Base-by-base conservation (phyloP, 2,797 vertebrate genomes). In the Aeoliscus strigatus region DNA sequence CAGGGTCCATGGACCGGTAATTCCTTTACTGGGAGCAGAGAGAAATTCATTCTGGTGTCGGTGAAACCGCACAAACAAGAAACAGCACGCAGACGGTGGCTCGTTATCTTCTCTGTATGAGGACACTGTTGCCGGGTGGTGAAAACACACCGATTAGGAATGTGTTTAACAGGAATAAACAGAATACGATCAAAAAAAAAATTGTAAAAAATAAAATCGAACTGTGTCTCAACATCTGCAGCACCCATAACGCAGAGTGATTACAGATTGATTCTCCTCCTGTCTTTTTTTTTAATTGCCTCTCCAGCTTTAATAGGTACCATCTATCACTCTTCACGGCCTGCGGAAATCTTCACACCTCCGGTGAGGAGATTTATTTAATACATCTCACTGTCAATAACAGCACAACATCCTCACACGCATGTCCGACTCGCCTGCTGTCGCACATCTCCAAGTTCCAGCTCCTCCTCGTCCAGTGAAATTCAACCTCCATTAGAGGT, bases 251-350 rank as follows among this genome's bases (percentile, higher is more conserved):
- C 14, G 15, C n/a, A 63, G 47, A 56, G 52, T 41, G 61, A 75
- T 75, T 71, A 64, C 59, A 64, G 49, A 65, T 21, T 47, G 54
- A 66, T 66, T n/a, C n/a, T n/a, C 55, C 53, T 30, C 50, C 57
- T 38, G 45, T 62, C 59, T 67, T 27, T 56, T 35, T 50, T 50
- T 60, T 73, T 84, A 75, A 84, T 85, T 81, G 73, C 72, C 62
- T 83, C 51, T 53, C 47, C 48, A 17, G 50, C 54, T 78, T 72
- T 82, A 84, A 83, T 72, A 73, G 61, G 53, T 70, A 37, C 59
- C 58, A 84, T 84, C 70, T 70, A 84, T 85, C 81, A 79, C 60
- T 62, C 51, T 51, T 23, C 18, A 17, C 42, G 53, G 57, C 63
- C 15, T 25, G 55, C 37, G 51, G 59, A 70, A 71, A 52, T 27